phyloP scores from a whole-genome alignment of 2,888 invertebrate genomes.

The Heterodera filipjevi region DNA sequence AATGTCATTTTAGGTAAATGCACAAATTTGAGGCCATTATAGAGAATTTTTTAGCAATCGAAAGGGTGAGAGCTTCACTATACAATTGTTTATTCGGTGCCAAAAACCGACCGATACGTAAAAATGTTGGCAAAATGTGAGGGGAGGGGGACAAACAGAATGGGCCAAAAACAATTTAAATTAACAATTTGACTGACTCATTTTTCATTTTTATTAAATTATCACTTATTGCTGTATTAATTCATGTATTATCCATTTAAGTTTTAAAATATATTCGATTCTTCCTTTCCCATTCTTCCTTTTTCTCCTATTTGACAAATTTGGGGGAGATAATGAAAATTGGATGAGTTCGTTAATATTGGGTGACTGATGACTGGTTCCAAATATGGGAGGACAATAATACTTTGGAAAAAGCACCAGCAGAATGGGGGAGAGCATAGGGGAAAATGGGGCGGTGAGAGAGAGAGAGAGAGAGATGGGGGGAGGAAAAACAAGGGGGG shows the following conservation, averaged over 20 bases:
- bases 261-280: too few species aligned
- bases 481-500: not conserved
- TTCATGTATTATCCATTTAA: too few species aligned
- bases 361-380: not conserved
- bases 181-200: not conserved
- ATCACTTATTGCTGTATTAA: too few species aligned
- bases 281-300: too few species aligned
- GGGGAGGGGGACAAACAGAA: not conserved
- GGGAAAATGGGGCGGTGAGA: not conserved
- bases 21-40: not conserved
- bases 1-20: not conserved
- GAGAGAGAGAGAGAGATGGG: not conserved
- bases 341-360: too few species aligned
- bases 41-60: not conserved
- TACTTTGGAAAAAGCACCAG: too few species aligned
- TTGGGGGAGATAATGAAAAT: too few species aligned
- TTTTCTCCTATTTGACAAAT: too few species aligned
- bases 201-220: too few species aligned
- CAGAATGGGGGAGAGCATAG: not conserved
- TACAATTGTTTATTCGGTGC: slow-evolving; percentile 1
- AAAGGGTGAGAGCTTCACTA: not conserved
- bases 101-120: not conserved
- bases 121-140: not conserved
- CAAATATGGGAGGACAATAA: not conserved
- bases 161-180: not conserved